Conservation (phyloP, 2,888 invertebrate species). For the Ecdyonurus torrentis region DNA sequence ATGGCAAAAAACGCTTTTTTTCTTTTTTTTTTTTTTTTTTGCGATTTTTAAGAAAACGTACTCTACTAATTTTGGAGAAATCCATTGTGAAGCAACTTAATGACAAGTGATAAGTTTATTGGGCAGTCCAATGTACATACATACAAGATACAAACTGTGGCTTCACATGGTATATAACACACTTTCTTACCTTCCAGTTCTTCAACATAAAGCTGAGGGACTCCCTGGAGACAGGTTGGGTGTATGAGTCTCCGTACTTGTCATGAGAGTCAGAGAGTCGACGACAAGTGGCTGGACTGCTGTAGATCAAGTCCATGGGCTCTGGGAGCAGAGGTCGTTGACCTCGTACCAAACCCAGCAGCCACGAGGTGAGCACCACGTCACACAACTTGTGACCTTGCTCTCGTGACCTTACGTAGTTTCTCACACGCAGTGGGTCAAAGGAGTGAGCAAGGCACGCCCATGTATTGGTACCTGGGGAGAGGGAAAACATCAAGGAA, state of each 20-base stretch:
- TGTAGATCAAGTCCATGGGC: not conserved
- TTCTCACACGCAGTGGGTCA: not conserved
- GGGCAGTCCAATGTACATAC: no score
- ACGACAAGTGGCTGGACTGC: not conserved
- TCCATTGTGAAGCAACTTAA: no score
- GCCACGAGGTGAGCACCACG: not conserved
- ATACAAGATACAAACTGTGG: no score
- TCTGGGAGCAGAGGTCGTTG: not conserved
- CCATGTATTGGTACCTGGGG: not conserved
- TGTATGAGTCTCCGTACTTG: not conserved
- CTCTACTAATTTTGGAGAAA: no score
- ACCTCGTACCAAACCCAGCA: not conserved
- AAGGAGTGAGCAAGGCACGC: not conserved
- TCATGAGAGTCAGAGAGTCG: not conserved
- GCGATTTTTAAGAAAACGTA: no score
- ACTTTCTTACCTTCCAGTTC: not conserved
- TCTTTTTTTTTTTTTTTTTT: no score
- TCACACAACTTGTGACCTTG: not conserved
- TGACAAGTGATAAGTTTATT: no score
- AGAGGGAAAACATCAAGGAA: no score
- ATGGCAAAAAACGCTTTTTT: no score
- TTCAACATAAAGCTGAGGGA: not conserved
- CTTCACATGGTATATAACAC: no score
- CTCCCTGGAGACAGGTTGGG: not conserved
- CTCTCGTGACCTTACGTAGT: not conserved